Evolutionary conservation across 2,113 vertebrate genomes (phyloP), one percentile per base, ranked within the genome.

Genomic region (Oryzias celebensis): DNA sequence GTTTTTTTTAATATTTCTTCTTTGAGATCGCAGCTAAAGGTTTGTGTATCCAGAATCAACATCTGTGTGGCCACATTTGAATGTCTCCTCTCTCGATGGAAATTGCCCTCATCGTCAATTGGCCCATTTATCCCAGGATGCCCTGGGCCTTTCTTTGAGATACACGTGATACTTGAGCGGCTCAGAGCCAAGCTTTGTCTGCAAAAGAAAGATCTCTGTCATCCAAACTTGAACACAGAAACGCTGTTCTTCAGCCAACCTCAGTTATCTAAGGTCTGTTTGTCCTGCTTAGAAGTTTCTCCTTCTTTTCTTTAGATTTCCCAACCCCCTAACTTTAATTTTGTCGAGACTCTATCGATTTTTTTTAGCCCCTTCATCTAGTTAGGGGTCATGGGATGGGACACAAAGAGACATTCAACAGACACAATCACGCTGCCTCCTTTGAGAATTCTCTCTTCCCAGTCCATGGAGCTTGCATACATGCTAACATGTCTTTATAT

Each of bases 141-240:
- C 78, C 53, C 6, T 28, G 6, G 67, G 78, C 54, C 26, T 41
- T 73, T 70, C 28, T 56, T 44, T 16, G 26, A 48, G 71, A 3
- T 64, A 42, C 74, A 66, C 76, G 72, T 78, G 74, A 73, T 63
- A 57, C 14, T 68, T 16, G 2, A 49, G 52, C 70, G 52, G 49
- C 47, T 60, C 31, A 18, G 18, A 46, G 60, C 24, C 26, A 7
- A 59, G 50, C 44, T 56, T 62, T 64, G 12, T 62, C 47, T 54
- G 49, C 45, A 20, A 63, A 47, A 64, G 45, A 52, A 46, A 58
- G 42, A 49, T 62, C 52, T 16, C 31, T 41, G 16, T 71, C 46
- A 49, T 45, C 26, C 24, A 20, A 52, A 23, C 36, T 2, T 8
- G 57, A 65, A 58, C 45, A 79, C 42, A 65, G 3, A 61, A n/a